Evolutionary conservation across 2,888 invertebrate genomes (phyloP), one percentile per base, ranked within the genome.

Genomic region (Coecobrya sp.): DNA sequence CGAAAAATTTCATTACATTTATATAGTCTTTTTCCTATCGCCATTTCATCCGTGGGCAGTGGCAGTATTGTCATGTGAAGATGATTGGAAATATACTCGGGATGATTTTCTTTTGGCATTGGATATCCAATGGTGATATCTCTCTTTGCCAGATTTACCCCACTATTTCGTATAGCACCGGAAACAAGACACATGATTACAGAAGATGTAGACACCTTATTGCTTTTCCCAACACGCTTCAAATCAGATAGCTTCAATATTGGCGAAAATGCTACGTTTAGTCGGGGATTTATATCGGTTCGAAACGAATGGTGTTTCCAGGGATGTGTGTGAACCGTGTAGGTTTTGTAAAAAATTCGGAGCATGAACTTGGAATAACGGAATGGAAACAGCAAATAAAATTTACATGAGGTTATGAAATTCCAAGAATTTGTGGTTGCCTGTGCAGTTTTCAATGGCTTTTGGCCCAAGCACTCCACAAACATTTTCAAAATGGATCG

Each of bases 391-490:
- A 70, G 2, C 2, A 30, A 0, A 30, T 7, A 30, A 70, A 70
- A 70, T n/a, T 4, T 11, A 8, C 27, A 27, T 3, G 5, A 2
- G 1, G 8, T 27, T 55, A 84, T 1, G 13, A 16, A 22, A 84
- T 73, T 36, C 36, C 22, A 30, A 30, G 42, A 1, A 4, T 52
- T 5, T 16, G 19, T 22, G 42, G 36, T 65, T 42, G 70, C 13
- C 19, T 65, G 11, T 70, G 89, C 25, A 55, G 30, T 36, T 82
- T 76, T 82, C n/a, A 89, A 42, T 5, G 16, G 19, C 19, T 89
- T 89, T 59, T 84, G 52, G 30, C 84, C 89, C n/a, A 89, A 55
- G 25, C 70, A 82, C 52, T 89, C 89, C 22, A 89, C 84, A 30
- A 89, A 10, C 0, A 89, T 45, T 42, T 89, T 89, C 10, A 89